Base-by-base conservation (phyloP, 1,140 invertebrate species). In the Drosophila bocqueti region DNA sequence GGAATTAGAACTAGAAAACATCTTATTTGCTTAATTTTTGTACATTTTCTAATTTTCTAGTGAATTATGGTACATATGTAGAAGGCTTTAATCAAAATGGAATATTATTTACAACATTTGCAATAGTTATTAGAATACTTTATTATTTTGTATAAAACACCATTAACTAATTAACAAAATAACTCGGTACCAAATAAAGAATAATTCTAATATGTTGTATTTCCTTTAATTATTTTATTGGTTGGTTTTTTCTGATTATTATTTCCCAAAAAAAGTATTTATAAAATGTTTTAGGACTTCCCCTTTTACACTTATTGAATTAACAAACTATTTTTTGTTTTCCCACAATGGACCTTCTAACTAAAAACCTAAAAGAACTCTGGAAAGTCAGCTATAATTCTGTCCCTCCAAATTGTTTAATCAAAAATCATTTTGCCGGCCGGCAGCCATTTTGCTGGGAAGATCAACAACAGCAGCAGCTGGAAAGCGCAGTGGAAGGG, bases 401-500 rank as follows among this genome's bases (percentile, higher is more conserved):
- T n/a, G 9, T 10, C 8, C 21, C 21, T 5, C 11, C 10, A 68
- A 40, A 16, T 54, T 55, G 36, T 18, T 15, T 21, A 21, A 65
- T 58, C 60, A 65, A 26, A 59, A 40, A 59, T 34, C 9, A 21
- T 55, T 68, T 62, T 50, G 64, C 75, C 75, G 74, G 64, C 81
- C 59, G 58, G 74, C 72, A 69, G 68, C 43, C 75, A 77, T 68
- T 68, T 76, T 68, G 43, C 40, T 54, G 18, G 42, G 36, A 42
- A 55, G 72, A 76, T 76, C 74, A 61, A 50, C 74, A 40, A 50
- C 24, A 26, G 38, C 50, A 21, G 40, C 58, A 29, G 24, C 31
- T 40, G 16, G 57, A 16, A 26, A 15, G 36, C 36, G 1, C 40
- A 26, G 15, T 11, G 67, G n/a, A 3, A 7, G 47, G 63, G n/a